phyloP scores from a whole-genome alignment of 2,113 vertebrate genomes.

The Orientallactaga bullata region DNA sequence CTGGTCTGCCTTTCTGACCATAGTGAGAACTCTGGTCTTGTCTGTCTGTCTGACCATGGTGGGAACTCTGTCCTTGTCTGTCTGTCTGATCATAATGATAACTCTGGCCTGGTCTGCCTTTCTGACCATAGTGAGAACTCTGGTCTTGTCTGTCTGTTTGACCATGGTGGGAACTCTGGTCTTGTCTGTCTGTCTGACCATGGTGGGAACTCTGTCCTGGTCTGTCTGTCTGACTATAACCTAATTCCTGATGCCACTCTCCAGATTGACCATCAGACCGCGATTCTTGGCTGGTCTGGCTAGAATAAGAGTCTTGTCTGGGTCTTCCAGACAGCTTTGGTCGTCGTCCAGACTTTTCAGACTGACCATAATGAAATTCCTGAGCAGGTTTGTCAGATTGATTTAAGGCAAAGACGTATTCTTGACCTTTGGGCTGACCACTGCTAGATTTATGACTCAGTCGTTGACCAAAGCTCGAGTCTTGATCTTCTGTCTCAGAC shows the following conservation, averaged over 20 bases:
- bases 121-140: neutral
- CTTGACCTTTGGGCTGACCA: constrained; percentile 24
- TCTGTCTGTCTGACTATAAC: neutral
- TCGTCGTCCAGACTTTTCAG: neutral
- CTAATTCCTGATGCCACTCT: constrained; percentile 25
- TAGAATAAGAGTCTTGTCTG: constrained; percentile 46
- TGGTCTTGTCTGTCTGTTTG: constrained; percentile 36
- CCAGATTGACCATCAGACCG: constrained; percentile 21
- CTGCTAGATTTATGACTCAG: constrained; percentile 27
- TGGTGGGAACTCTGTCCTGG: neutral
- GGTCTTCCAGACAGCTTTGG: constrained; percentile 35
- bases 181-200: neutral
- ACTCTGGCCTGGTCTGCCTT: neutral
- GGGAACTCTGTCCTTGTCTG: neutral
- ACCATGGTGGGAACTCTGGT: neutral
- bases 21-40: rapidly evolving
- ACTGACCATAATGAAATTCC: constrained; percentile 25
- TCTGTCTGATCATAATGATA: constrained; percentile 7
- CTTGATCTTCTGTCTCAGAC: constrained; percentile 3
- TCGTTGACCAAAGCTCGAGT: constrained; percentile 32
- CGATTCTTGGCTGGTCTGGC: constrained; percentile 15
- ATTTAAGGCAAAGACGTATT: constrained; percentile 57
- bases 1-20: neutral
- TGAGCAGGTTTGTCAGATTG: constrained; percentile 45
- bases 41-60: neutral